Evolutionary conservation across 2,797 vertebrate genomes (phyloP).

Genomic region (Bucorvus abyssinicus): DNA sequence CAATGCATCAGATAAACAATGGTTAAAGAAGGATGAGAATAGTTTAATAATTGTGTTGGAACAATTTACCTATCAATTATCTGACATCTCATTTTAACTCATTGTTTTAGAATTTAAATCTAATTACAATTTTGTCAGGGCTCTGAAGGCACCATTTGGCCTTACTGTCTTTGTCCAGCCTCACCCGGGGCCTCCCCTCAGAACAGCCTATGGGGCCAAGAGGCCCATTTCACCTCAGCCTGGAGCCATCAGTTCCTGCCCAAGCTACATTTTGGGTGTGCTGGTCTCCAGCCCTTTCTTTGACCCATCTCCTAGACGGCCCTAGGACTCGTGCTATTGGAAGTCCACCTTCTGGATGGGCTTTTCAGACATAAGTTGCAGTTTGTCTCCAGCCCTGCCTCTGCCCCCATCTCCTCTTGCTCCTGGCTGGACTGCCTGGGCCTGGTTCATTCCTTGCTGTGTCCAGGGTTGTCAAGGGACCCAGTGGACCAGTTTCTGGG

Average conservation of each 20-base stretch:
- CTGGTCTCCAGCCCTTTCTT: background rate
- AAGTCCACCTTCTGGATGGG: background rate
- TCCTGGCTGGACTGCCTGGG: background rate
- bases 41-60: background rate
- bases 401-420: background rate
- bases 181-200: background rate
- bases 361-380: background rate
- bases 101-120: background rate
- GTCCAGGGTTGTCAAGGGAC: background rate
- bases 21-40: background rate
- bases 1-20: background rate
- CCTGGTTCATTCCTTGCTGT: background rate
- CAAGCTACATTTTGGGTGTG: background rate
- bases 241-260: background rate
- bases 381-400: background rate
- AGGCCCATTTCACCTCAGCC: background rate
- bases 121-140: background rate
- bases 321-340: background rate
- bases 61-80: background rate
- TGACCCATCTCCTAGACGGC: background rate
- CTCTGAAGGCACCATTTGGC: fast-evolving
- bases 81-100: background rate
- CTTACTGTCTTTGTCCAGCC: background rate
- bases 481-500: fast-evolving
- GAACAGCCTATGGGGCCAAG: background rate